Conservation (phyloP, 2,797 vertebrate species). For the Labeo calbasu region DNA sequence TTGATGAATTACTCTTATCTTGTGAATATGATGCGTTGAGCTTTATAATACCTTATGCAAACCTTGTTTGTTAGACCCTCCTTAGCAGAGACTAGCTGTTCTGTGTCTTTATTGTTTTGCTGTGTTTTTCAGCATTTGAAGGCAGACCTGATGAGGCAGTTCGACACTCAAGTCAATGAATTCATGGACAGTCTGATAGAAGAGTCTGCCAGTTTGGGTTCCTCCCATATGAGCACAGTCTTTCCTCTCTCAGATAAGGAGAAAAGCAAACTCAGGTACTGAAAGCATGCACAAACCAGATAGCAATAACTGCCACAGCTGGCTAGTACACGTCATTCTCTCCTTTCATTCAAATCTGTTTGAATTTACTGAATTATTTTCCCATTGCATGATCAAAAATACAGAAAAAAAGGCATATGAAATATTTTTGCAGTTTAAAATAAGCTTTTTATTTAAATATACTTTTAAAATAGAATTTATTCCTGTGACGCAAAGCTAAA, state of each 20-base stretch:
- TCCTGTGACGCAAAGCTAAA: too few relatives aligned
- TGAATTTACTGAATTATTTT: background rate
- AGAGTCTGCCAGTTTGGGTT: conserved; percentile 83
- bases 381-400: background rate
- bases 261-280: conserved; percentile 82
- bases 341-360: background rate
- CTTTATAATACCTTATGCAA: background rate
- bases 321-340: background rate
- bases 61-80: background rate
- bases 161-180: conserved; percentile 88
- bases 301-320: background rate
- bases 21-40: background rate
- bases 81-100: background rate
- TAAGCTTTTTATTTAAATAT: too few relatives aligned
- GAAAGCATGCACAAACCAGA: background rate
- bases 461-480: too few relatives aligned
- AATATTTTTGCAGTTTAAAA: too few relatives aligned
- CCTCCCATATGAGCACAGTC: conserved; percentile 71
- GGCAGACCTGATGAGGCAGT: conserved; percentile 87
- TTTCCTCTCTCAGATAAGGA: conserved; percentile 83
- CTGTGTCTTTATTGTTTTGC: background rate
- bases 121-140: conserved; percentile 81
- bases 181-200: conserved; percentile 91
- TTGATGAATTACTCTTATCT: background rate
- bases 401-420: too few relatives aligned